phyloP scores from a whole-genome alignment of 2,113 vertebrate species.

The Ameiurus melas region DNA sequence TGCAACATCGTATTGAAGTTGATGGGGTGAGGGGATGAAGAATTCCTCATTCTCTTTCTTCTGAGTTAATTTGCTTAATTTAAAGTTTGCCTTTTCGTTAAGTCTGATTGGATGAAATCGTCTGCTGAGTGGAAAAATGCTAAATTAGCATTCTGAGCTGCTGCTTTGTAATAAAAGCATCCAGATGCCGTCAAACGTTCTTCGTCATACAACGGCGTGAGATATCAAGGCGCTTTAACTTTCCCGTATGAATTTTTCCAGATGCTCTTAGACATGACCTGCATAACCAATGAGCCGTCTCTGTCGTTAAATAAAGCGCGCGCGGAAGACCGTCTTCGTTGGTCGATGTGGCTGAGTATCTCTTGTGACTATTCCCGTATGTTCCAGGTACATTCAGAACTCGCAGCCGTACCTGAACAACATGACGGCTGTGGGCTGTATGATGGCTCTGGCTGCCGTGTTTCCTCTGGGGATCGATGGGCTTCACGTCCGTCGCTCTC shows the following conservation, averaged over 20 bases:
- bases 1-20: background rate
- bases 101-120: background rate
- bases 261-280: background rate
- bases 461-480: slow-evolving; percentile 89
- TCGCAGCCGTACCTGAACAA: slow-evolving; percentile 93
- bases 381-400: slow-evolving; percentile 89
- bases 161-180: background rate
- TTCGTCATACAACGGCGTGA: background rate
- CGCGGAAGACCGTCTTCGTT: background rate
- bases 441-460: slow-evolving; percentile 85
- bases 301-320: background rate
- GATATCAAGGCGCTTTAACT: background rate
- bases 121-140: background rate
- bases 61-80: background rate
- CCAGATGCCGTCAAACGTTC: too few species aligned
- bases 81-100: background rate
- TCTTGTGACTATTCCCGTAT: slow-evolving; percentile 35
- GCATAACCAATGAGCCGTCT: background rate
- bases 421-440: slow-evolving; percentile 89
- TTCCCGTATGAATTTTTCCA: background rate
- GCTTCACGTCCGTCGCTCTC: slow-evolving; percentile 77
- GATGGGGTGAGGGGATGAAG: background rate
- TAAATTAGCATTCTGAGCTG: background rate
- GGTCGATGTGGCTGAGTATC: background rate
- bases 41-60: background rate